phyloP scores from a whole-genome alignment of 2,888 invertebrate genomes.

The Noctua pronuba region DNA sequence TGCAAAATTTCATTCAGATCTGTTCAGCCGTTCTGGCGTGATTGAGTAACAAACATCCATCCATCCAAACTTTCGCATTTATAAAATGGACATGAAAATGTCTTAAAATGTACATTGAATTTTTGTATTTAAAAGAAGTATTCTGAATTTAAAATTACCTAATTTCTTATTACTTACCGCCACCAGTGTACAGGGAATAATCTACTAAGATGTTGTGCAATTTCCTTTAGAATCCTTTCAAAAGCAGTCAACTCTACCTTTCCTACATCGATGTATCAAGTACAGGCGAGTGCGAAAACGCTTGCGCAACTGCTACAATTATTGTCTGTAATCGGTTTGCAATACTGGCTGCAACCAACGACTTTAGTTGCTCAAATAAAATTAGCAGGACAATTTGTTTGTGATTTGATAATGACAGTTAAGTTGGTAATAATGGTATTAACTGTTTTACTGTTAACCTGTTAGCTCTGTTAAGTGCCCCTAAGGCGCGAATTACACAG shows the following conservation, averaged over 20 bases:
- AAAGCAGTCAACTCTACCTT: constrained; percentile 33
- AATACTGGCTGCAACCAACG: constrained; percentile 55
- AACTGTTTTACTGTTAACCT: background rate
- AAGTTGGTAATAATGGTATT: background rate
- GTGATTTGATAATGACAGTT: background rate
- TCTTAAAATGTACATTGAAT: background rate
- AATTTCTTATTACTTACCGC: background rate
- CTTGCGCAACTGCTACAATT: constrained; percentile 74
- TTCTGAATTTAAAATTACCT: background rate
- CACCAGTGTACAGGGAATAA: background rate
- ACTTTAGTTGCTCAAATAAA: constrained; percentile 28
- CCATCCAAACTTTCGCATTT: background rate
- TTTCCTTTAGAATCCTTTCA: background rate
- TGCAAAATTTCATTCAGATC: background rate
- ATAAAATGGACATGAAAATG: too few relatives aligned
- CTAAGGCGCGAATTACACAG: too few relatives aligned
- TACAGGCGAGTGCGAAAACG: constrained; percentile 47
- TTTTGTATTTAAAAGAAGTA: background rate
- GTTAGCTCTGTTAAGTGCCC: background rate
- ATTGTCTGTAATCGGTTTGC: constrained; percentile 71
- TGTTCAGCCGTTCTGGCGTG: background rate
- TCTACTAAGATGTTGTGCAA: background rate
- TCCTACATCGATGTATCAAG: constrained; percentile 68
- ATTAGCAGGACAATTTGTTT: constrained; percentile 8
- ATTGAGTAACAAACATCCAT: background rate